Evolutionary conservation across 2,797 vertebrate genomes (phyloP).

Genomic region (Argya squamiceps): DNA sequence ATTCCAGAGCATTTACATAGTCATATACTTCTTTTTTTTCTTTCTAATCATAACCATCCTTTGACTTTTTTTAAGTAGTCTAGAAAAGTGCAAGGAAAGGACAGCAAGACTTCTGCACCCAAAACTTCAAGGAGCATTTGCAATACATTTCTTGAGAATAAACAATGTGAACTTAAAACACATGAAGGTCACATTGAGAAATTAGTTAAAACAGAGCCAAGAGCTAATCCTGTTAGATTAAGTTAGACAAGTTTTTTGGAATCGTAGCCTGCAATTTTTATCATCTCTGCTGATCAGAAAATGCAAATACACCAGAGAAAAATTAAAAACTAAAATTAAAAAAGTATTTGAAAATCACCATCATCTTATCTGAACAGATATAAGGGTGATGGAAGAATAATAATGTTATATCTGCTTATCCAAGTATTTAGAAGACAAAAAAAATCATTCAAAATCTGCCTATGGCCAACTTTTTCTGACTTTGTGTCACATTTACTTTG

Average conservation of each 20-base stretch:
- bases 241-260: neutral
- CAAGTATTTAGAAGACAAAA: slow-evolving; percentile 6
- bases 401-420: neutral
- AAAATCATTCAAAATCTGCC: neutral
- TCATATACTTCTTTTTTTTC: neutral
- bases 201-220: slow-evolving; percentile 20
- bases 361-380: neutral
- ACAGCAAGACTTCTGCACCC: neutral
- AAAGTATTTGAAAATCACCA: neutral
- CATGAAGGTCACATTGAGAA: neutral
- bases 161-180: neutral
- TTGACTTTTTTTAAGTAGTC: slow-evolving; percentile 13
- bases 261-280: neutral
- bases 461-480: neutral
- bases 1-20: slow-evolving; percentile 46
- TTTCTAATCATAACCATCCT: slow-evolving; percentile 21
- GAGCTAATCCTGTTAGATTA: neutral
- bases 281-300: neutral
- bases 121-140: neutral
- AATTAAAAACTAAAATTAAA: neutral
- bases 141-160: neutral
- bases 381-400: neutral
- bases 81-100: neutral
- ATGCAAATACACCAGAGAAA: neutral
- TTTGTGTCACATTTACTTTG: slow-evolving; percentile 23